These are phyloP conservation scores for Chamaea fasciata DNA, from an alignment of 2,113 vertebrate species.

Conservation along the genomic window DNA sequence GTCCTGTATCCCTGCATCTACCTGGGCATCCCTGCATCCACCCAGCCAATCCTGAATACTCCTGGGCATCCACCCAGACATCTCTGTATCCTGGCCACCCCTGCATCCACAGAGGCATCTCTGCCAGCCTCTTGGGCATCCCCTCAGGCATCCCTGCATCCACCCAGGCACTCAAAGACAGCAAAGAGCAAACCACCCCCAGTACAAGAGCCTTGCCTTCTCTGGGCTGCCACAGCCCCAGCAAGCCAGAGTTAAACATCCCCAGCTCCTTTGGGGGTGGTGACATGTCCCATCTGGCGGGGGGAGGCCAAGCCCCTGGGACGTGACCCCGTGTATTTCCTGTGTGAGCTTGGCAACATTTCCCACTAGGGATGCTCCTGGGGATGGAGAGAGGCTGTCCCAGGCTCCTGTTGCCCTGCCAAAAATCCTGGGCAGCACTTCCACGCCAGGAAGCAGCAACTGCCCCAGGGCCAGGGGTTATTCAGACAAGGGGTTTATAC, in stretches of 20 bases:
- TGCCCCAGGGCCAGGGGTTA: not conserved
- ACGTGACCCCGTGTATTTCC: not conserved
- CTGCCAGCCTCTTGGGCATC: not conserved
- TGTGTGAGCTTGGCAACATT: not conserved
- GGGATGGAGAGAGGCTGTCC: not conserved
- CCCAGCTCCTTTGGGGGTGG: rapidly evolving
- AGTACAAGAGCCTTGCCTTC: not conserved
- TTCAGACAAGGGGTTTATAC: not conserved
- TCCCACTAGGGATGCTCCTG: not conserved
- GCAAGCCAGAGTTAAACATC: not conserved
- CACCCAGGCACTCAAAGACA: not conserved
- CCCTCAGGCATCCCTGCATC: not conserved
- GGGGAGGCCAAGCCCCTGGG: not conserved
- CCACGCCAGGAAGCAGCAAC: rapidly evolving
- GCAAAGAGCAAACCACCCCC: not conserved
- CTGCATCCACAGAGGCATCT: not conserved
- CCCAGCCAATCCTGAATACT: not conserved
- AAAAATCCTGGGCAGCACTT: not conserved
- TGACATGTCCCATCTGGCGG: not conserved
- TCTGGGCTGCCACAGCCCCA: not conserved
- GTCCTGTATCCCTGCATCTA: not conserved
- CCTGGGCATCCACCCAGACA: not conserved
- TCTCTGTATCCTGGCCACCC: not conserved
- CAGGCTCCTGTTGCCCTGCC: not conserved
- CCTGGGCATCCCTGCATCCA: not conserved